Conservation (phyloP, 2,113 vertebrate genomes). For the Cebidichthys violaceus region DNA sequence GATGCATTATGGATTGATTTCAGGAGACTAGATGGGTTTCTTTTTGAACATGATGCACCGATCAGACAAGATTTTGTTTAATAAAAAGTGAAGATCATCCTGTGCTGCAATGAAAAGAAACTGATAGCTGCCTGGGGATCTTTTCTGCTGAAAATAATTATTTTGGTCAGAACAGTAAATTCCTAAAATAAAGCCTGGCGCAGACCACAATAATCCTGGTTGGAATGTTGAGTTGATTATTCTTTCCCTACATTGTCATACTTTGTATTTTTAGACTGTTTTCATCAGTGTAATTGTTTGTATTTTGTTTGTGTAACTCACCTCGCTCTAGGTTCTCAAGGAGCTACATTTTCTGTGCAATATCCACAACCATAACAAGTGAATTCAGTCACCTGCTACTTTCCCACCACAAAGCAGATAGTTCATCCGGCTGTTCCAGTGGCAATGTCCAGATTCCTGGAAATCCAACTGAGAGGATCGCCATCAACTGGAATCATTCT, state of each 20-base stretch:
- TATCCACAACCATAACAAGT: neutral
- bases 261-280: neutral
- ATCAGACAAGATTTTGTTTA: neutral
- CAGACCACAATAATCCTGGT: neutral
- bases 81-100: neutral
- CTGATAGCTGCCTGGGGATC: neutral
- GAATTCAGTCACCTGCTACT: neutral
- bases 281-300: neutral
- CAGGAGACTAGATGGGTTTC: neutral
- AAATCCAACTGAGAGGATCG: neutral
- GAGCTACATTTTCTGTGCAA: no score
- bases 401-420: neutral
- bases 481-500: neutral
- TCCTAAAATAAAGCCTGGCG: neutral
- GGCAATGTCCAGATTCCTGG: neutral
- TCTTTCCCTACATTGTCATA: neutral
- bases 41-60: neutral
- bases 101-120: conserved; percentile 7
- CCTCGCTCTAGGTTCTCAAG: no score
- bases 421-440: neutral
- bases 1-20: neutral
- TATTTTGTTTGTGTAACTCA: conserved; percentile 1
- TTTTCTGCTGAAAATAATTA: neutral
- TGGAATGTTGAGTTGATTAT: neutral
- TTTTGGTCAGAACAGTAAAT: neutral